Conservation (phyloP, 2,797 vertebrate genomes). For the Megalops cyprinoides region DNA sequence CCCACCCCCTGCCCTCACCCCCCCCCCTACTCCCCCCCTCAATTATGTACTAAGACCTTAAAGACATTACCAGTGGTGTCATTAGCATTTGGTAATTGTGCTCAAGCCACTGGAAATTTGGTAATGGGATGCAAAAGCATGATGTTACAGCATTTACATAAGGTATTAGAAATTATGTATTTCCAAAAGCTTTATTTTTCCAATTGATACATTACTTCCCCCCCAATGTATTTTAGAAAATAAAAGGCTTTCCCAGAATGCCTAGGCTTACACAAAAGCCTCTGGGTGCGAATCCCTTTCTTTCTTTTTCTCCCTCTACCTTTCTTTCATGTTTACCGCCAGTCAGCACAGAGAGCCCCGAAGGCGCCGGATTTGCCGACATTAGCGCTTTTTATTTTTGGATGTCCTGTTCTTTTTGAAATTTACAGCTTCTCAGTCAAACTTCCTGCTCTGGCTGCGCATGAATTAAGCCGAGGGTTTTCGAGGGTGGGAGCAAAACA, state of each 20-base stretch:
- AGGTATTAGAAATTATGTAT: neutral
- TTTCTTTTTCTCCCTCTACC: neutral
- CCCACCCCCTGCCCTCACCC: slow-evolving; percentile 37
- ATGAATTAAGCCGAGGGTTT: neutral
- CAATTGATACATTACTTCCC: neutral
- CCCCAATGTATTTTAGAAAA: neutral
- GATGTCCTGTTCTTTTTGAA: neutral
- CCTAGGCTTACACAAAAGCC: too few relatives aligned
- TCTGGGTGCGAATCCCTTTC: neutral
- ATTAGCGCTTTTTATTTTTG: neutral
- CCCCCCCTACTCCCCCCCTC: slow-evolving; percentile 17
- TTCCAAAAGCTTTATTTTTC: neutral
- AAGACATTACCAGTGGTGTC: slow-evolving; percentile 46
- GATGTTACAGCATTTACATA: slow-evolving; percentile 27
- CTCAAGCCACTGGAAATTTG: slow-evolving; percentile 37
- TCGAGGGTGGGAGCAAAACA: neutral
- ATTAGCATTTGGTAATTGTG: slow-evolving; percentile 70
- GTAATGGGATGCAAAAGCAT: slow-evolving; percentile 55
- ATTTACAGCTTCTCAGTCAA: neutral
- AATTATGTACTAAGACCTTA: slow-evolving; percentile 33
- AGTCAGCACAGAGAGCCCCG: slow-evolving; percentile 1
- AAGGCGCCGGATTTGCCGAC: slow-evolving; percentile 7
- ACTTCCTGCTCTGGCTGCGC: neutral
- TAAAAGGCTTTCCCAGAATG: too few relatives aligned
- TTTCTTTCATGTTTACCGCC: slow-evolving; percentile 18